These are phyloP conservation scores for Drosophila jambulina DNA, from an alignment of 1,140 invertebrate genomes.

Conservation along the genomic window DNA sequence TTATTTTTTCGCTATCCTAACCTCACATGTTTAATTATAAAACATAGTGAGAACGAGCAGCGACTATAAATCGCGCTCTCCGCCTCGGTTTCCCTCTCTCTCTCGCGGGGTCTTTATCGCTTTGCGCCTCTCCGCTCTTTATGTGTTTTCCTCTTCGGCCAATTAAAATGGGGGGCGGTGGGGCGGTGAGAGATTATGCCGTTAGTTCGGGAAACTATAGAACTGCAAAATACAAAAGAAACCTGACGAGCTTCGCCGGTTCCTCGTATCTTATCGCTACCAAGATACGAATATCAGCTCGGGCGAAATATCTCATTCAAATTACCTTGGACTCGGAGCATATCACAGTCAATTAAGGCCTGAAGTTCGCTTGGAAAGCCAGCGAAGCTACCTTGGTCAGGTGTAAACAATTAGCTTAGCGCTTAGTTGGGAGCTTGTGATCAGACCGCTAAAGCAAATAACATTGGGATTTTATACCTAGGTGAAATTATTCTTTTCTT, in stretches of 20 bases:
- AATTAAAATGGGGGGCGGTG: constrained; percentile 28
- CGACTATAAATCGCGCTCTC: constrained; percentile 26
- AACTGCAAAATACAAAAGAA: constrained; percentile 59
- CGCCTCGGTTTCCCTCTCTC: constrained; percentile 20
- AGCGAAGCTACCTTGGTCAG: constrained; percentile 32
- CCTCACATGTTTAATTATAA: constrained; percentile 84
- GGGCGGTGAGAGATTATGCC: constrained; percentile 11
- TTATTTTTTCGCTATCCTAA: constrained; percentile 57
- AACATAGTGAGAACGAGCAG: constrained; percentile 58
- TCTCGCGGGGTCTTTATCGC: constrained; percentile 12
- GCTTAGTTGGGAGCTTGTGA: constrained; percentile 37
- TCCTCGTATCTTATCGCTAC: constrained; percentile 59
- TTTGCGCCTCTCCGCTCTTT: constrained; percentile 31
- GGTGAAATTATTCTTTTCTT: neutral
- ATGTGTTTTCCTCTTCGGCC: constrained; percentile 21
- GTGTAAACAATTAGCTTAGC: constrained; percentile 55
- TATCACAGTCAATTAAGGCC: constrained; percentile 23
- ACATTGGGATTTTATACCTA: neutral
- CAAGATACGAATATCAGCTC: constrained; percentile 21
- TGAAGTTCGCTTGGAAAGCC: constrained; percentile 18
- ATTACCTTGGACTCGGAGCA: constrained; percentile 37
- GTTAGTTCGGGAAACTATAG: constrained; percentile 61
- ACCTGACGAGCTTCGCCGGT: constrained; percentile 45
- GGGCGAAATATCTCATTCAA: constrained; percentile 22
- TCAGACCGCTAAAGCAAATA: neutral